Conservation (phyloP, 2,113 vertebrate genomes). For the Corythornis vintsioides region DNA sequence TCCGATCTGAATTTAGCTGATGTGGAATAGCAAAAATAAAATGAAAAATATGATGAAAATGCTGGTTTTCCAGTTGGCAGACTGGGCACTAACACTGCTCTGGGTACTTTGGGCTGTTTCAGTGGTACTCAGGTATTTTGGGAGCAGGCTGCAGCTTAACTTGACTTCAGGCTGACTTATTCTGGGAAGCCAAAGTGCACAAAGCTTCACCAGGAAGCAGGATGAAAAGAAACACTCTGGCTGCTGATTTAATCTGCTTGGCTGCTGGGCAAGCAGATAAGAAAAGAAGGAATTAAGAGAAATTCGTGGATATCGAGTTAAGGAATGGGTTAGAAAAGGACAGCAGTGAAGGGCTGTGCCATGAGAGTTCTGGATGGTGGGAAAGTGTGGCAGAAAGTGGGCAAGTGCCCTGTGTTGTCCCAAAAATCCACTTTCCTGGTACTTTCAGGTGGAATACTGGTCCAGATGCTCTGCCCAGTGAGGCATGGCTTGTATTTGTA, state of each 20-base stretch:
- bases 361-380: background rate
- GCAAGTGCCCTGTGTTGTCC: background rate
- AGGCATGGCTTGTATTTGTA: accelerated
- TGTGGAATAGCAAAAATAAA: background rate
- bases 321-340: background rate
- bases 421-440: background rate
- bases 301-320: accelerated
- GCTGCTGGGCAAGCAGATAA: background rate
- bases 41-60: background rate
- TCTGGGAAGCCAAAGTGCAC: background rate
- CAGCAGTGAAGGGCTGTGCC: background rate
- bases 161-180: background rate
- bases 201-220: background rate
- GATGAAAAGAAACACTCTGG: background rate
- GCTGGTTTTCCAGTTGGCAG: accelerated
- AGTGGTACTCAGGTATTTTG: background rate
- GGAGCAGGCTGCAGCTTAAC: background rate
- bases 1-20: background rate
- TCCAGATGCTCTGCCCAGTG: background rate
- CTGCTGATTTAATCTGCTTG: background rate
- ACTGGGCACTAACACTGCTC: accelerated
- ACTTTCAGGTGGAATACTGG: background rate
- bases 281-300: background rate
- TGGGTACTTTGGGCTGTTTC: background rate
- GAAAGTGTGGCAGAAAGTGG: accelerated